Conservation (phyloP, 2,113 vertebrate genomes). For the Hypanus sabinus region DNA sequence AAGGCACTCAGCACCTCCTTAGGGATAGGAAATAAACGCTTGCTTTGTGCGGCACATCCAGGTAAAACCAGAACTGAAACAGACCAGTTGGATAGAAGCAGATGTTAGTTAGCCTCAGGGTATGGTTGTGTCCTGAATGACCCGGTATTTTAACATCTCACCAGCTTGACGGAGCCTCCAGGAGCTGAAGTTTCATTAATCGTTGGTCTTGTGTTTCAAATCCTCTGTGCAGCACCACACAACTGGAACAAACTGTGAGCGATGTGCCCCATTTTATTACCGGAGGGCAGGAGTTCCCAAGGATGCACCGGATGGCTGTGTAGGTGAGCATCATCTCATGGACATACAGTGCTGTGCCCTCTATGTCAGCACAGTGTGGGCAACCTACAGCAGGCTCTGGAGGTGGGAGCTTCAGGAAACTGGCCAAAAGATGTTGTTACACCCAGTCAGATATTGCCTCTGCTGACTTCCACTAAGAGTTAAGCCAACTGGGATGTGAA, state of each 20-base stretch:
- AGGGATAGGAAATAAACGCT: no score
- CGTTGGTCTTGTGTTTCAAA: constrained; percentile 26
- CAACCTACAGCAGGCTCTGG: no score
- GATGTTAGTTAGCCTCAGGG: no score
- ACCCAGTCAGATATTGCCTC: background rate
- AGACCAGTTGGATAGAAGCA: no score
- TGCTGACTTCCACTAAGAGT: background rate
- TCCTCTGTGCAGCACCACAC: constrained; percentile 76
- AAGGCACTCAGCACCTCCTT: no score
- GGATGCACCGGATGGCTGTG: constrained; percentile 66
- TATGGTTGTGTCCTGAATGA: no score
- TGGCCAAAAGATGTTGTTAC: background rate
- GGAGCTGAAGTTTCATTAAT: background rate
- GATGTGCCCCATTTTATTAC: constrained; percentile 72
- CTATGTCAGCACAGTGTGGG: no score
- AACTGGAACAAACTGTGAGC: constrained; percentile 84
- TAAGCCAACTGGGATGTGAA: background rate
- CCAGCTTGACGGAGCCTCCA: background rate
- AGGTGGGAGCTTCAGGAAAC: no score
- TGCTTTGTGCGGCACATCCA: no score
- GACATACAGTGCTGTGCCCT: no score
- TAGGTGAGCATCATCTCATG: constrained; percentile 57
- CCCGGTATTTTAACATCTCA: background rate
- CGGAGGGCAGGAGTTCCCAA: constrained; percentile 60
- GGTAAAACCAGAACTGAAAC: no score